Base-by-base conservation (phyloP, 2,113 vertebrate genomes). In the Callipepla squamata region DNA sequence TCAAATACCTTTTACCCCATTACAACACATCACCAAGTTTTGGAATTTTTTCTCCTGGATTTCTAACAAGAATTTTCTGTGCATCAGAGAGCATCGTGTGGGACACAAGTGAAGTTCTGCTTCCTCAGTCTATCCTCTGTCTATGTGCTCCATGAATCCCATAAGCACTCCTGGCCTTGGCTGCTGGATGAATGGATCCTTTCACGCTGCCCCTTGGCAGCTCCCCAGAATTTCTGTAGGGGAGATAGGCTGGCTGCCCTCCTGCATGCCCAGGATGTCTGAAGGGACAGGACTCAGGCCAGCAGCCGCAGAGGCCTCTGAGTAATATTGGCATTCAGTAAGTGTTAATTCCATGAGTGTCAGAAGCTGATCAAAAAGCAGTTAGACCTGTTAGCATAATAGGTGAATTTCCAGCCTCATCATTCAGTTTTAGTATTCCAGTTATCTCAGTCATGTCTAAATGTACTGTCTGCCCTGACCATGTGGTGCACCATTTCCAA, bases 131-230 rank as follows among this genome's bases (percentile, higher is more conserved):
- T 66, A 6, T 42, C 28, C 51, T n/a, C 73, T 80, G 25, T 67
- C 68, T 66, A 6, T 42, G 22, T 61, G 58, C 66, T 79, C 40
- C 21, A 34, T 2, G 9, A 51, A 45, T 89, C 67, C 78, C 9
- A 0, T 22, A 48, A 77, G 25, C 2, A 1, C 22, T 85, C 42
- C 53, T 20, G 25, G 12, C 77, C n/a, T 59, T 83, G 89, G 65
- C 86, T 68, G 21, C 47, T 36, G 75, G 38, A 72, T 93, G 89
- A 94, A 93, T 79, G 74, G 48, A 57, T 87, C 80, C 77, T 91
- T 94, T 95, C 84, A 89, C 9, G 0, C 76, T 0, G 1, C 15
- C 67, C 80, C 48, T 89, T 91, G 94, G 89, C 91, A 76, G 18
- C 18, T 72, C 70, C 69, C 77, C 84, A 92, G 0, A 17, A 30